Evolutionary conservation across 2,888 invertebrate genomes (phyloP).

Genomic region (Notodonta ziczac): DNA sequence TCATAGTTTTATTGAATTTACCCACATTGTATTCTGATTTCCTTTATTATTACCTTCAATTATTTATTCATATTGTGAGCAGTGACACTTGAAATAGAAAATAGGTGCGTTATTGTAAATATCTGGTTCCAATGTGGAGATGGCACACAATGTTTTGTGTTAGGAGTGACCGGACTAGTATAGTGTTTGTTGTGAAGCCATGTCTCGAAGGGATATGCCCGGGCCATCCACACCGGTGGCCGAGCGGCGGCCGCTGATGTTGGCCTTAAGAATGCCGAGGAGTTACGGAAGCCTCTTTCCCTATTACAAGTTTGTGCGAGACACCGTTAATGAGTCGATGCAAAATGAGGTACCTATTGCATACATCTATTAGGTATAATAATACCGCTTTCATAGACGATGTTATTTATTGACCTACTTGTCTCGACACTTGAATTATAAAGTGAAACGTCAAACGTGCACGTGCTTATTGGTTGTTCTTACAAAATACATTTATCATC

Average conservation of each 20-base stretch:
- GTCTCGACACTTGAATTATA: background rate
- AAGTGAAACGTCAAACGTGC: background rate
- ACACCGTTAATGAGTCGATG: slow-evolving; percentile 67
- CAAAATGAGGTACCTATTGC: slow-evolving; percentile 61
- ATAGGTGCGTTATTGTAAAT: slow-evolving; percentile 21
- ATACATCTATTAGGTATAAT: background rate
- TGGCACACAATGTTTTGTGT: slow-evolving; percentile 59
- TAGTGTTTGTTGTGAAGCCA: slow-evolving; percentile 49
- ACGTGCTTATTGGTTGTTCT: background rate
- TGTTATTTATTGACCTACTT: background rate
- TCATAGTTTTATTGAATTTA: background rate
- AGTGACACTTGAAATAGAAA: slow-evolving; percentile 12
- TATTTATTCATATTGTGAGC: slow-evolving; percentile 14
- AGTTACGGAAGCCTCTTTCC: slow-evolving; percentile 87
- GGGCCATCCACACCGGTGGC: slow-evolving; percentile 56
- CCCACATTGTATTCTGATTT: background rate
- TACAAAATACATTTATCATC: no score
- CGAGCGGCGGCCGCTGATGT: slow-evolving; percentile 72
- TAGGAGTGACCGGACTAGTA: slow-evolving; percentile 56
- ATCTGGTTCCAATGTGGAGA: slow-evolving; percentile 57
- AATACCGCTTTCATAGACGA: background rate
- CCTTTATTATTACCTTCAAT: slow-evolving; percentile 25
- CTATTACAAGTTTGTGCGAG: slow-evolving; percentile 85
- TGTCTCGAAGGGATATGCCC: slow-evolving; percentile 56
- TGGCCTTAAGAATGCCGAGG: slow-evolving; percentile 73